Percentiles rank a stretch among this genome's conserved stretches.
These are phyloP conservation scores for Spinus pinus DNA, from an alignment of 2,797 vertebrate species.

Conservation along the genomic window DNA sequence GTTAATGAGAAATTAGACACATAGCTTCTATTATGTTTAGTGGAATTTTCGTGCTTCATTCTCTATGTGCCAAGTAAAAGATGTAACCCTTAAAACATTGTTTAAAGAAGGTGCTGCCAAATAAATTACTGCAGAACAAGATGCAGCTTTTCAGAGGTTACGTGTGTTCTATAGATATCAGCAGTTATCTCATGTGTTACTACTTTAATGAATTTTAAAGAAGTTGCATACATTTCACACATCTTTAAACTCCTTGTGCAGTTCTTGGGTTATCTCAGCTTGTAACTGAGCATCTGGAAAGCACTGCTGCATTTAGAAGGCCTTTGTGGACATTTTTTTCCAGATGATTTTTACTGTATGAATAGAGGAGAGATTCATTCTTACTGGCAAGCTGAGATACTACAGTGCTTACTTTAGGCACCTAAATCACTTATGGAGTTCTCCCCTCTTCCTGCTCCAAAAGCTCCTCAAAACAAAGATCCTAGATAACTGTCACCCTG, in stretches of 20 bases:
- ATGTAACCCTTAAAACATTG: background rate
- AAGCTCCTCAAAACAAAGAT: background rate
- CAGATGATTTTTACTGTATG: background rate
- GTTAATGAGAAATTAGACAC: background rate
- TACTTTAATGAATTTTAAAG: background rate
- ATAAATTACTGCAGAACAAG: background rate
- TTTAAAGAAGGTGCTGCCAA: background rate
- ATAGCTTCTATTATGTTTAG: background rate
- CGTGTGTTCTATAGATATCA: background rate
- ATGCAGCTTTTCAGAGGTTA: background rate
- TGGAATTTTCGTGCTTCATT: background rate
- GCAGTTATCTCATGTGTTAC: background rate
- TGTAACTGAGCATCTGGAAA: background rate
- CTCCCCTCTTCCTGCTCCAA: background rate
- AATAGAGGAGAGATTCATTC: background rate
- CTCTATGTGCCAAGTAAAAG: background rate
- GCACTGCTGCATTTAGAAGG: background rate
- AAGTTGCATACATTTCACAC: background rate
- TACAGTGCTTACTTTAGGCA: background rate
- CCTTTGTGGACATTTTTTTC: background rate
- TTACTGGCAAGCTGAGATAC: background rate
- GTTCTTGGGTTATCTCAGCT: background rate
- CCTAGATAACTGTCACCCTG: background rate
- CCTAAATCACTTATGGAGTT: background rate
- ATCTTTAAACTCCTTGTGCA: background rate